Percentiles rank a stretch among this genome's conserved stretches.
Conservation (phyloP, 2,797 vertebrate species). For the Alfaro cultratus region DNA sequence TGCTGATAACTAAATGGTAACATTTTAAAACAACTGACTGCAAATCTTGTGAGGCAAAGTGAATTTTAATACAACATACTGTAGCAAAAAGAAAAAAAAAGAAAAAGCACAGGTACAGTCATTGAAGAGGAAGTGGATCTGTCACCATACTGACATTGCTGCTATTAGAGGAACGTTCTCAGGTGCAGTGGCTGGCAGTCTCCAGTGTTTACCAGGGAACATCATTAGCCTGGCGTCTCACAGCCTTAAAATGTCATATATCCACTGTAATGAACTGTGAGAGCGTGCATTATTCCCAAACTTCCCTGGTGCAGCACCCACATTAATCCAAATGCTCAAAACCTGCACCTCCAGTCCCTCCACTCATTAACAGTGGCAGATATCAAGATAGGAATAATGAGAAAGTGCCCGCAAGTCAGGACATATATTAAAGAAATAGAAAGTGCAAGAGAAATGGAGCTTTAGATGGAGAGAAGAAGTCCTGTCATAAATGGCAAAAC, state of each 20-base stretch:
- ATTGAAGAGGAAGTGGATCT: conserved; percentile 56
- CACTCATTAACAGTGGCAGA: conserved; percentile 85
- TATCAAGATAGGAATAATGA: conserved; percentile 87
- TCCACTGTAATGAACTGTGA: conserved; percentile 82
- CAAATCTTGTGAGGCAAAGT: conserved; percentile 9
- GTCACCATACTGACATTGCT: conserved; percentile 65
- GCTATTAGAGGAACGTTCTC: conserved; percentile 68
- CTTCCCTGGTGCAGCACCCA: conserved; percentile 67
- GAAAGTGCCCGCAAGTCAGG: conserved; percentile 82
- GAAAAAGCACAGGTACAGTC: conserved; percentile 24
- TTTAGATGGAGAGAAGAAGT: conserved; percentile 40
- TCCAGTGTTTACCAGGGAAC: conserved; percentile 79
- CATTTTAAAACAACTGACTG: conserved; percentile 20
- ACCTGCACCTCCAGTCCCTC: conserved; percentile 76
- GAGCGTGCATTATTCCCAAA: conserved; percentile 75
- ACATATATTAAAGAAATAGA: conserved; percentile 74
- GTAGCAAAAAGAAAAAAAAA: neutral
- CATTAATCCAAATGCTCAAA: conserved; percentile 84
- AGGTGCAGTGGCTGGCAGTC: conserved; percentile 73
- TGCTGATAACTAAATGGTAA: conserved; percentile 24
- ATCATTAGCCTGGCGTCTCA: conserved; percentile 79
- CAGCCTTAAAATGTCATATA: conserved; percentile 83
- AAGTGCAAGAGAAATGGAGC: conserved; percentile 30
- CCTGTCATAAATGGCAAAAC: conserved; percentile 79
- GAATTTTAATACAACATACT: conserved; percentile 8